Percentiles rank a stretch among this genome's conserved stretches.
Conservation (phyloP, 1,140 invertebrate genomes). For the Vanessa tameamea region DNA sequence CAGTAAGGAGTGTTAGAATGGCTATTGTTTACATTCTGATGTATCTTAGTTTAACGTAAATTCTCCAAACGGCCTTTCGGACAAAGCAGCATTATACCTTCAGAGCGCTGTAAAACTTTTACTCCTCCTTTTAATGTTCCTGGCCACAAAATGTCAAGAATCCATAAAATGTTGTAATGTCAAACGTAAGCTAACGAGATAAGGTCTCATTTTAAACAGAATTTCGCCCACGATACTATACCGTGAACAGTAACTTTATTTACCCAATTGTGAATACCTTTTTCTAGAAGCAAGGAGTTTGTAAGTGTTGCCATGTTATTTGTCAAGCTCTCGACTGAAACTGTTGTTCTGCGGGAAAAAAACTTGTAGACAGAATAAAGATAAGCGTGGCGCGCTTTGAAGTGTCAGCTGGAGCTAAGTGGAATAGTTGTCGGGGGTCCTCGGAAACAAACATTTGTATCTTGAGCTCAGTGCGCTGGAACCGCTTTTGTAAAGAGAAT, state of each 20-base stretch:
- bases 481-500: not conserved
- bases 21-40: constrained; percentile 20
- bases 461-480: not conserved
- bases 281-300: constrained; percentile 23
- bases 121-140: constrained; percentile 40
- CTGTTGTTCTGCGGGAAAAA: constrained; percentile 27
- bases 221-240: not conserved
- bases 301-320: constrained; percentile 36
- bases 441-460: constrained; percentile 7
- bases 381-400: constrained; percentile 20
- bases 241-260: constrained; percentile 26
- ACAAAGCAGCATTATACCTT: constrained; percentile 50
- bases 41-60: constrained; percentile 42
- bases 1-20: not conserved
- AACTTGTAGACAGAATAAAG: constrained; percentile 28
- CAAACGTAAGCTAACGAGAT: not conserved
- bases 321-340: constrained; percentile 35
- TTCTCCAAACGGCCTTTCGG: constrained; percentile 30
- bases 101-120: constrained; percentile 54
- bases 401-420: constrained; percentile 17
- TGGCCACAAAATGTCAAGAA: constrained; percentile 24
- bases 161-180: not conserved
- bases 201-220: not conserved
- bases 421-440: constrained; percentile 11
- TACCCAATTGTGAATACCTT: constrained; percentile 29